Percentiles rank a stretch among this genome's conserved stretches.
These are phyloP conservation scores for Callithrix jacchus DNA, from an alignment of 2,113 vertebrate genomes.

Conservation along the genomic window DNA sequence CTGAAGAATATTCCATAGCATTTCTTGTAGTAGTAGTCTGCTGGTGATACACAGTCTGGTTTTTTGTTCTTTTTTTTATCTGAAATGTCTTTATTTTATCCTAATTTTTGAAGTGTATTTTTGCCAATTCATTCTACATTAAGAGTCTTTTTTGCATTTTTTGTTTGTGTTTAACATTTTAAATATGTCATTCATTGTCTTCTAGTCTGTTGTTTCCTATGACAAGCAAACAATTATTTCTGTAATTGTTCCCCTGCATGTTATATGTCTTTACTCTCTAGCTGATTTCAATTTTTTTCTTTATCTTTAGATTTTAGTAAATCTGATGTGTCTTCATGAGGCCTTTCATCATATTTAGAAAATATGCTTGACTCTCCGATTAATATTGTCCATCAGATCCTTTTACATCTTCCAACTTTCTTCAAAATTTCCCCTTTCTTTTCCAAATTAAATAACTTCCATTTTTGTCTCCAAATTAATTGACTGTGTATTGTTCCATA, in stretches of 20 bases:
- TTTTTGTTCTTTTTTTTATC: neutral
- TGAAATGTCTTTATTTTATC: neutral
- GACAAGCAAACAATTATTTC: neutral
- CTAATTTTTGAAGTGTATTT: neutral
- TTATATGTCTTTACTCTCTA: neutral
- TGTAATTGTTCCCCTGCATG: neutral
- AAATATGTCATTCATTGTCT: neutral
- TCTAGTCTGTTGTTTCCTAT: neutral
- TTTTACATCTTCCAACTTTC: neutral
- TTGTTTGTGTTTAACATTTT: neutral
- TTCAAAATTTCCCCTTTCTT: neutral
- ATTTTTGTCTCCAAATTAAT: neutral
- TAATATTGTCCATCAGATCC: neutral
- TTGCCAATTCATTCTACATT: neutral
- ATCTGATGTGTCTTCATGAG: neutral
- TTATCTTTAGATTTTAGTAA: neutral
- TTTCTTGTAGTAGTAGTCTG: too few relatives aligned
- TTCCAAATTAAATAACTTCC: neutral
- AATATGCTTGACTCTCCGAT: neutral
- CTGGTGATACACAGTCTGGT: neutral
- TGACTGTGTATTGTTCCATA: neutral
- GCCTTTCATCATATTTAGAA: neutral
- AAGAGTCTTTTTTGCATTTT: neutral
- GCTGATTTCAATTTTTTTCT: too few relatives aligned
- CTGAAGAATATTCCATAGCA: neutral